Base-by-base conservation (phyloP, 2,113 vertebrate species). In the Rhinoderma darwinii region DNA sequence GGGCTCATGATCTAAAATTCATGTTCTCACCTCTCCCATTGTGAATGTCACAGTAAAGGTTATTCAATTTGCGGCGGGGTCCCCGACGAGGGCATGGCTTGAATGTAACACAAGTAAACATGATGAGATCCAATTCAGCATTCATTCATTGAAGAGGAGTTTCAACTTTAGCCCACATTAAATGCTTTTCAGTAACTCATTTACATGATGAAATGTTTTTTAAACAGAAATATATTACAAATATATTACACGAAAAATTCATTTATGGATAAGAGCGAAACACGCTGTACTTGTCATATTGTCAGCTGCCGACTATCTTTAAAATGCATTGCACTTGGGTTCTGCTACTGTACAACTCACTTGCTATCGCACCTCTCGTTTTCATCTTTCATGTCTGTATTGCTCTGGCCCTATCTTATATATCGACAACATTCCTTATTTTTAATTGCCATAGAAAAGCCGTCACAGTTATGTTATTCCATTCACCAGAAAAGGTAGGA, bases 41-140 rank as follows among this genome's bases (percentile, higher is more conserved):
- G 68, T 74, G 47, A 81, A 44, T 68, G 50, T 87, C 66, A 87
- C 77, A 74, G 35, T 39, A 74, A 87, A 82, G 85, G 85, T 87
- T 81, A 87, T 87, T 87, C 85, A 87, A 87, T 87, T 87, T 82
- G 63, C 85, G 47, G 51, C 20, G 51, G 82, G 85, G 77, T 81
- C 68, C 78, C 54, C 20, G 37, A n/a, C 5, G 66, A 44, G 78
- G 68, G 32, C 50, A 75, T 18, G 59, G 37, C 51, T 74, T 47
- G 50, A 56, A 56, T 59, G 66, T 73, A 82, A 82, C 77, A 43
- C 73, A 47, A 63, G 50, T 82, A 87, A 80, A 82, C 85, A 87
- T 59, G 66, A 61, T 73, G 37, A 81, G 85, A 82, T 82, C 68
- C 79, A 61, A 73, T 56, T 56, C 63, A 74, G 68, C 47, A 20